Conservation (phyloP, 2,888 invertebrate genomes). For the Xanthostigma xanthostigma region DNA sequence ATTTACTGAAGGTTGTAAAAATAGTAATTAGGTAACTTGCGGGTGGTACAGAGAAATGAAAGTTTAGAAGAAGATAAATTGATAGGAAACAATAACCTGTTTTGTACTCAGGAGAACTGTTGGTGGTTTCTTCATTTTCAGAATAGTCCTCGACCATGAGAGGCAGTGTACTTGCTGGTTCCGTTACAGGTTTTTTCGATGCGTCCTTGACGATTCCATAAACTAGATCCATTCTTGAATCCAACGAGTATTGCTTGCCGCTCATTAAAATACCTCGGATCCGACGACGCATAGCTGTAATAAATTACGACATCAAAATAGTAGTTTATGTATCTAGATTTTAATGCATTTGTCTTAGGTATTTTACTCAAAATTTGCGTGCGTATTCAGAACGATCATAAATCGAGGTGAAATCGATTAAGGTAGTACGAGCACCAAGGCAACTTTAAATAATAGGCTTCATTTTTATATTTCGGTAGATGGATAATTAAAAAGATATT, state of each 20-base stretch:
- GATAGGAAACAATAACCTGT: not conserved
- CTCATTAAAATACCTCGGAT: constrained; percentile 80
- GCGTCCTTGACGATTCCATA: constrained; percentile 46
- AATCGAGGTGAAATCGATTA: no score
- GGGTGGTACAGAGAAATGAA: no score
- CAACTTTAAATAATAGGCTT: no score
- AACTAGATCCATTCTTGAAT: constrained; percentile 82
- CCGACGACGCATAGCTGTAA: constrained; percentile 64
- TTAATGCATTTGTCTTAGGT: constrained; percentile 19
- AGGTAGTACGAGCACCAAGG: no score
- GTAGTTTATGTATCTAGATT: no score
- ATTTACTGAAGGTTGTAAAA: no score
- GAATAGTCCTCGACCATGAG: constrained; percentile 22
- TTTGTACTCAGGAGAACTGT: not conserved
- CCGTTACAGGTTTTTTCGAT: constrained; percentile 16
- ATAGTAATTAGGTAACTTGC: no score
- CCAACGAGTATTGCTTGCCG: constrained; percentile 81
- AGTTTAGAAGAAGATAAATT: no score
- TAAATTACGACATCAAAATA: constrained; percentile 7
- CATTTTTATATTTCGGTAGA: no score
- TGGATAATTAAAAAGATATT: no score
- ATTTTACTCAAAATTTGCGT: no score
- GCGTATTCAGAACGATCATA: no score
- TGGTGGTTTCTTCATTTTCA: constrained; percentile 18
- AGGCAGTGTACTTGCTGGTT: constrained; percentile 14